Evolutionary conservation across 1,140 invertebrate genomes (phyloP).

Genomic region (Macrostomum lignano): DNA sequence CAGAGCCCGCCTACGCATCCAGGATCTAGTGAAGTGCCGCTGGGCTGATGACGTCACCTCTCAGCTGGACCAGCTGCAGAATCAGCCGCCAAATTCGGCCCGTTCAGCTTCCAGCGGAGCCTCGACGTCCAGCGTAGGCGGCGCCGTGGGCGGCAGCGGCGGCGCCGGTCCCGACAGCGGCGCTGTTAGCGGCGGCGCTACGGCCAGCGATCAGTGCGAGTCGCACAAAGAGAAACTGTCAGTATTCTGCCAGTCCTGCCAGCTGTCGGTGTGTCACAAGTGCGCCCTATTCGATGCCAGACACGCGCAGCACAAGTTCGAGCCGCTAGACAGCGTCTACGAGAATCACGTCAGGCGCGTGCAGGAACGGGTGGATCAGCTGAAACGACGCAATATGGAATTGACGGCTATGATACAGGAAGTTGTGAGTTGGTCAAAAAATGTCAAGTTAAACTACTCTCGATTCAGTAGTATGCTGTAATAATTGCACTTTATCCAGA

Average conservation of each 20-base stretch:
- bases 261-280: conserved; percentile 63
- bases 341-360: conserved; percentile 57
- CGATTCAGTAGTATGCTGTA: not conserved
- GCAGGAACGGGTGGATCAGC: conserved; percentile 46
- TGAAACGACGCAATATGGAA: conserved; percentile 51
- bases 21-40: conserved; percentile 67
- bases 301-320: conserved; percentile 62
- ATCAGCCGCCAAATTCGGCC: too few relatives aligned
- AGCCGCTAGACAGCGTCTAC: conserved; percentile 62
- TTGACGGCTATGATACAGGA: conserved; percentile 57
- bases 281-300: conserved; percentile 66
- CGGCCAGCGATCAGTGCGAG: conserved; percentile 34
- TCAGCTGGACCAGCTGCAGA: conserved; percentile 54
- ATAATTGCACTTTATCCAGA: not conserved
- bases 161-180: too few relatives aligned
- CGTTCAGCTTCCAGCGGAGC: too few relatives aligned
- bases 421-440: conserved; percentile 36
- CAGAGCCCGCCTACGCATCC: conserved; percentile 52
- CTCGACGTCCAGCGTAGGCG: too few relatives aligned
- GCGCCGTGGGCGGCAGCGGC: too few relatives aligned
- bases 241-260: conserved; percentile 67
- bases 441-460: not conserved
- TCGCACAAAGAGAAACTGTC: conserved; percentile 55
- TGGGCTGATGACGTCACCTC: conserved; percentile 82
- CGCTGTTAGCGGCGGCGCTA: too few relatives aligned